Evolutionary conservation across 1,140 invertebrate genomes (phyloP).

Genomic region (Diabrotica undecimpunctata): DNA sequence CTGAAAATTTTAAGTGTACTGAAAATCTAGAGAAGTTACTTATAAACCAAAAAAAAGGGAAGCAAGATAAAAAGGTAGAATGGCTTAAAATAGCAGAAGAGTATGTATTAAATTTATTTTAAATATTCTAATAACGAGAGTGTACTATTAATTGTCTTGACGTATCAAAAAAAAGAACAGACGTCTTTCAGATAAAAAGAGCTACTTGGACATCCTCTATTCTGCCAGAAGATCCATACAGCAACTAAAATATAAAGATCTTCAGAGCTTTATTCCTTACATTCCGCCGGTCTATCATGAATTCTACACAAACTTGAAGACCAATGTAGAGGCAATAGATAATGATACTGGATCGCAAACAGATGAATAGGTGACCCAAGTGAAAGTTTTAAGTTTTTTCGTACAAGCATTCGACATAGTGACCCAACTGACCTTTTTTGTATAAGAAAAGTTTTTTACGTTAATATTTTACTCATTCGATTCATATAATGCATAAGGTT

Average conservation of each 20-base stretch:
- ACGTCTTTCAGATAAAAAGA: not conserved
- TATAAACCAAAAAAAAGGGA: too few relatives aligned
- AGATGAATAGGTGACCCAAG: not conserved
- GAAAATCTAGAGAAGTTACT: too few relatives aligned
- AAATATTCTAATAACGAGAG: not conserved
- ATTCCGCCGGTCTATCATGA: not conserved
- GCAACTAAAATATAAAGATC: not conserved
- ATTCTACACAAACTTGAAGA: not conserved
- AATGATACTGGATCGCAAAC: not conserved
- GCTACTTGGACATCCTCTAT: not conserved
- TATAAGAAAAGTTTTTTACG: not conserved
- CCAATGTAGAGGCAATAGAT: not conserved
- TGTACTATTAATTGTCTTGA: constrained; percentile 4
- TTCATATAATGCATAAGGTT: not conserved
- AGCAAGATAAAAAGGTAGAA: not conserved
- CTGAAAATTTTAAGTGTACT: too few relatives aligned
- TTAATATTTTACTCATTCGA: not conserved
- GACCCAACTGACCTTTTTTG: constrained; percentile 3
- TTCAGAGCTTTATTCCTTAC: not conserved
- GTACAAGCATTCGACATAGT: too few relatives aligned
- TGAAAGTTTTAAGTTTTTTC: too few relatives aligned
- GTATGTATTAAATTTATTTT: too few relatives aligned
- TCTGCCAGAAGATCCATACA: not conserved
- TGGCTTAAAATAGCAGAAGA: constrained; percentile 1
- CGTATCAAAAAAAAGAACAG: constrained; percentile 1